Evolutionary conservation across 2,113 vertebrate species (phyloP), one percentile per base, ranked within the genome.

Genomic region (Oryzias celebensis): DNA sequence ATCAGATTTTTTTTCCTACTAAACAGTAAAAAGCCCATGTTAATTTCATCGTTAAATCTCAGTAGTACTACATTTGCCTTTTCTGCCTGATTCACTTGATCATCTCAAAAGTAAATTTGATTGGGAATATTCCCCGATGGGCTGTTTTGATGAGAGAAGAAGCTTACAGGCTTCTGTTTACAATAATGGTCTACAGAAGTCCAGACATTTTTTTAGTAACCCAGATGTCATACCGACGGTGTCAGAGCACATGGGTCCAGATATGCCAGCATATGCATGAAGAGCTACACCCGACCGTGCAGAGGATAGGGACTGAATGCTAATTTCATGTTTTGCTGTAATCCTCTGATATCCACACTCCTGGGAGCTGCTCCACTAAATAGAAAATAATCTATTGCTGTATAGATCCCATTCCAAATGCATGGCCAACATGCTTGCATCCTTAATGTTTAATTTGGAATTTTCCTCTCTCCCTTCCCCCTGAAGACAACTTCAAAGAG

Each of bases 291-390:
- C 73, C 85, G 68, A 80, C 84, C 70, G 78, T 86, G 87, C 66
- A 87, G 89, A 85, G 80, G 88, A 90, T 88, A 86, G 84, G 87
- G 89, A 87, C 88, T 91, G 90, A 90, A 93, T 93, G 88, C 90
- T 92, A 93, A 93, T 92, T 92, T 91, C 76, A 75, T 91, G 89
- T 93, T 93, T 91, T 91, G 85, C 89, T 89, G 86, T 92, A 91
- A 92, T 93, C 90, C 89, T 93, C 89, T 92, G 91, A 93, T 93
- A 91, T 90, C 89, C 88, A 91, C 89, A 90, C 92, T 92, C 89
- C 82, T 91, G 92, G 90, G 92, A 93, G 87, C 91, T 91, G 90
- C 90, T 92, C 91, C 84, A 92, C 85, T 92, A 92, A 92, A 92
- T 91, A 90, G 83, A 90, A 91, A 90, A 91, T 91, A 91, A 91